Base-by-base conservation (phyloP, 2,113 vertebrate genomes). In the Sorex araneus region DNA sequence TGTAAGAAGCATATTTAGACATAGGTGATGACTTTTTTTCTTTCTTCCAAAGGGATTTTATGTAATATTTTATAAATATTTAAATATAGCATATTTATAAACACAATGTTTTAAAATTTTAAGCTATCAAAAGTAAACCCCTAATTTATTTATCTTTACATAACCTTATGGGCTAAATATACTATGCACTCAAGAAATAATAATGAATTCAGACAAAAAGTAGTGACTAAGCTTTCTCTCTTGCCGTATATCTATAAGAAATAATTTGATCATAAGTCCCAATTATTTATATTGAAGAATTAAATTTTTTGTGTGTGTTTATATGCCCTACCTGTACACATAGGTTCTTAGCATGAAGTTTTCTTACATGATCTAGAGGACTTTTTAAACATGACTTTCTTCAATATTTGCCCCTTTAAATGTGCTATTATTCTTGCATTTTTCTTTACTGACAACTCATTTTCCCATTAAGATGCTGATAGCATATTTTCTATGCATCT, bases 381-480 rank as follows among this genome's bases (percentile, higher is more conserved):
- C 73, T 73, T 32, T 93, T 79, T 84, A 64, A 93, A 71, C 8
- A 6, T 73, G 47, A 66, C n/a, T 80, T 73, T 66, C 25, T 66
- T 12, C 40, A 36, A 67, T 85, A 30, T 75, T 75, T 84, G 18
- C 36, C 73, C 34, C 40, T 85, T 90, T 85, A 77, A 70, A 69
- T 25, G 30, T 4, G 15, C 73, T 86, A 75, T 47, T 4, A 45
- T 12, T 47, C 6, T 34, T 12, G 45, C 25, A 57, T 75, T 86
- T 79, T 63, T 90, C 43, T 79, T 85, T 74, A 74, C 45, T 45
- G 57, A 34, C 18, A 57, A 6, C 45, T 80, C 27, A 47, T 36
- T 79, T 85, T 63, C 28, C 36, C 32, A 54, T 57, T 66, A 60
- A 81, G 45, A 57, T 75, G 27, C 36, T 90, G 21, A 86, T 69